Base-by-base conservation (phyloP, 2,888 invertebrate species). In the Rhamnusium bicolor region DNA sequence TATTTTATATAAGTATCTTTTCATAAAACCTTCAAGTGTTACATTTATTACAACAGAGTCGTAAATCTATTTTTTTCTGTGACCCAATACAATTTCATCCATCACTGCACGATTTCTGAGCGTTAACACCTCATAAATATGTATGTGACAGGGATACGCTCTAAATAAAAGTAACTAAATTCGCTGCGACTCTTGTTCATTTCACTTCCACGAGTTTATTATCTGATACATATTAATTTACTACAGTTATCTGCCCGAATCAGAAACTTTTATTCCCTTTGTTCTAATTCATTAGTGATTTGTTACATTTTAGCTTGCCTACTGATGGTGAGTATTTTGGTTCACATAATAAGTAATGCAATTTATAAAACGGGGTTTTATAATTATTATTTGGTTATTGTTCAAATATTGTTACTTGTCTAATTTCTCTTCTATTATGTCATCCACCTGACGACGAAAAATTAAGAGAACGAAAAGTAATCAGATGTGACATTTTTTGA, bases 111-210 rank as follows among this genome's bases (percentile, higher is more conserved):
- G 19, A 10, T 14, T 21, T 19, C 47, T 16, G 69, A 61, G 47
- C 47, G 40, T 47, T 65, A 54, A 24, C 58, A 53, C 62, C 21
- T 70, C 70, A 71, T 71, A 71, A 63, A 71, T 71, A 71, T 71
- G 70, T 47, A 71, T 71, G 51, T 40, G 51, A 29, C 27, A 53
- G 63, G 56, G 47, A 40, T 46, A 21, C 27, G n/a, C 54, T 58
- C 47, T 6, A 63, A 63, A 71, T 71, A 56, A 65, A 71, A 69
- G 47, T 49, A 60, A 56, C 60, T 46, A 60, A 69, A 69, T 61
- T 46, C 40, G n/a, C 12, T 6, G 19, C 19, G 12, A 61, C 46
- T 46, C 18, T 14, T 21, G 61, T 14, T 61, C 61, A 61, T 46
- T 61, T 58, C 62, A 47, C 47, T 51, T 27, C 32, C 49, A 49